These are phyloP conservation scores for Eugnorisma glareosa DNA, from an alignment of 2,888 invertebrate genomes.

Conservation along the genomic window DNA sequence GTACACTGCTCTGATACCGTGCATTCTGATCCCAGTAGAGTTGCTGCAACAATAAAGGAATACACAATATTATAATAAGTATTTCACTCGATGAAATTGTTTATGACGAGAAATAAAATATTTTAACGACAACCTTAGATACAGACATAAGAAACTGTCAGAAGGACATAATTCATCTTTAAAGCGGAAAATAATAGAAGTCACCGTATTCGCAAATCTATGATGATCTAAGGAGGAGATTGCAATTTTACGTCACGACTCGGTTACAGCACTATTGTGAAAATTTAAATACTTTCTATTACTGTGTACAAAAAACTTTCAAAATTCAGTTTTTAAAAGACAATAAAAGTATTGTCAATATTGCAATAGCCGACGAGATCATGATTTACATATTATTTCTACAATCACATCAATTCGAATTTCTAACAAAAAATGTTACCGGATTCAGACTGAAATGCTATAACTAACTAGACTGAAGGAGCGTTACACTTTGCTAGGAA, in stretches of 20 bases:
- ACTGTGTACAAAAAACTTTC: constrained; percentile 18
- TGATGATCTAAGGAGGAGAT: constrained; percentile 33
- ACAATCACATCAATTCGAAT: constrained; percentile 61
- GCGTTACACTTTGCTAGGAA: constrained; percentile 41
- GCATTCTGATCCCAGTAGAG: constrained; percentile 96
- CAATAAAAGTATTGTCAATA: constrained; percentile 48
- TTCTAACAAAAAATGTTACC: constrained; percentile 46
- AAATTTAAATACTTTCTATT: constrained; percentile 58
- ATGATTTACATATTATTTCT: constrained; percentile 57
- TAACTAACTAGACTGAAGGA: constrained; percentile 31
- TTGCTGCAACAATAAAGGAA: constrained; percentile 91
- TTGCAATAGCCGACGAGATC: constrained; percentile 54
- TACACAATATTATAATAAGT: background rate
- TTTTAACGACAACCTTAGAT: background rate
- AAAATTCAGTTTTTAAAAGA: constrained; percentile 41
- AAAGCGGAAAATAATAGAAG: constrained; percentile 11
- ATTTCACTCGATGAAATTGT: background rate
- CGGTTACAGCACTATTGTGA: constrained; percentile 37
- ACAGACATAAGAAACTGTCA: constrained; percentile 4
- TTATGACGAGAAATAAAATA: background rate
- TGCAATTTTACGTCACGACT: constrained; percentile 40
- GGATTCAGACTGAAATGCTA: constrained; percentile 21
- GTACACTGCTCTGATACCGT: constrained; percentile 95
- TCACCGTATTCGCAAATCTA: constrained; percentile 14
- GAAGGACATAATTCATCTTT: background rate